Percentiles rank a stretch among this genome's conserved stretches.
phyloP scores from a whole-genome alignment of 2,113 vertebrate genomes.

The Varanus komodoensis region DNA sequence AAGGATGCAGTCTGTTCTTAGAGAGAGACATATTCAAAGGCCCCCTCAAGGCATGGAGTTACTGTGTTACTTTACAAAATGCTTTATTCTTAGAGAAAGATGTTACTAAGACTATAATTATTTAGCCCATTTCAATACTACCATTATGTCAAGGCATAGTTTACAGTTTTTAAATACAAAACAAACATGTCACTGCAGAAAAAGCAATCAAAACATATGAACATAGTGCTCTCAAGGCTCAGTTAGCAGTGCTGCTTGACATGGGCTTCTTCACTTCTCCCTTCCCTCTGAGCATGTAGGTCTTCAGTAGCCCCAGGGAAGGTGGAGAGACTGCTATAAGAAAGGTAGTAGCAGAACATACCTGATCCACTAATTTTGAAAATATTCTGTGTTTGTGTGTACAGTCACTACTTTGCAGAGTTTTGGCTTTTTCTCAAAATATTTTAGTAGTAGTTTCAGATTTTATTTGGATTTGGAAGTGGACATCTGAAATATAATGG shows the following conservation, averaged over 20 bases:
- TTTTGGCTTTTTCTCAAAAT: neutral
- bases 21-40: neutral
- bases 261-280: too few relatives aligned
- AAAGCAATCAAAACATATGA: too few relatives aligned
- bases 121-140: neutral
- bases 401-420: neutral
- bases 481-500: neutral
- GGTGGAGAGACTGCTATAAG: neutral
- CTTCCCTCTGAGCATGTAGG: too few relatives aligned
- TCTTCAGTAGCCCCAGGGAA: too few relatives aligned
- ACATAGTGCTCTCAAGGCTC: too few relatives aligned
- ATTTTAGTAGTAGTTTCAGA: neutral
- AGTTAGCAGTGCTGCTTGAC: too few relatives aligned
- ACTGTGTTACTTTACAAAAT: neutral
- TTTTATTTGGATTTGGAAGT: neutral
- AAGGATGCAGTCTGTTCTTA: neutral
- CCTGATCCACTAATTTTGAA: neutral
- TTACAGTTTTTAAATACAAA: too few relatives aligned
- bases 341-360: neutral
- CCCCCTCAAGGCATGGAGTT: neutral
- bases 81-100: neutral
- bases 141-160: too few relatives aligned
- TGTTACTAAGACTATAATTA: neutral
- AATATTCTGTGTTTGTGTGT: neutral
- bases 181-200: too few relatives aligned